A percentile compares a stretch with the other conserved stretches of the same genome.
These are phyloP conservation scores for Porphyrio hochstetteri DNA, from an alignment of 2,113 vertebrate species.

Conservation along the genomic window DNA sequence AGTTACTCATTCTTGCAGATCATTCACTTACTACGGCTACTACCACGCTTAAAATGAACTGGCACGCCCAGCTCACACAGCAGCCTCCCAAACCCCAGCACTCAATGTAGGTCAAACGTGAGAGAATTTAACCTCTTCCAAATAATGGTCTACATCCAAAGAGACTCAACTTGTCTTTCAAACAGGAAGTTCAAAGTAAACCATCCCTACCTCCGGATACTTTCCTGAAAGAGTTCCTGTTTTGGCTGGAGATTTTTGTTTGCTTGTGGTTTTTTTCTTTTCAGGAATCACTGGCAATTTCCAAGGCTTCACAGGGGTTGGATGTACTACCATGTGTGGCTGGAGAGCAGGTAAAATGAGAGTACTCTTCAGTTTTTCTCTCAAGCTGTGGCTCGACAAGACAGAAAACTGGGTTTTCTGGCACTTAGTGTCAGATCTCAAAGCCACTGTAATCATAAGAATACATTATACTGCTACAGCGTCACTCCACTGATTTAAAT, in stretches of 20 bases:
- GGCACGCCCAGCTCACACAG: neutral
- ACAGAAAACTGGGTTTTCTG: neutral
- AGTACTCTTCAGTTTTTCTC: neutral
- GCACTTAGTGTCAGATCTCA: neutral
- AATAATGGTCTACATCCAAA: neutral
- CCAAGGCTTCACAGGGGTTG: neutral
- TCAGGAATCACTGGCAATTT: neutral
- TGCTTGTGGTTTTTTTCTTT: neutral
- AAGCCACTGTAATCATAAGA: neutral
- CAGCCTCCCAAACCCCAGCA: neutral
- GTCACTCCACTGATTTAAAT: neutral
- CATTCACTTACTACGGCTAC: neutral
- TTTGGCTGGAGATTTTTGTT: neutral
- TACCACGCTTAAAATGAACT: neutral
- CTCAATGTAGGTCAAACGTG: neutral
- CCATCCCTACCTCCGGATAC: neutral
- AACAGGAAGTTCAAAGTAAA: neutral
- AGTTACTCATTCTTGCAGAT: neutral
- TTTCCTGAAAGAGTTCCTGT: conserved; percentile 8
- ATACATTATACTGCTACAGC: neutral
- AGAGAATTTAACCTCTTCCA: neutral
- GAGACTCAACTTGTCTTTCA: neutral
- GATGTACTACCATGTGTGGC: neutral
- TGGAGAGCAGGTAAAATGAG: neutral
- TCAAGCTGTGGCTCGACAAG: neutral